These are phyloP conservation scores for Pteronotus mesoamericanus DNA, from an alignment of 2,797 vertebrate genomes.

Conservation along the genomic window DNA sequence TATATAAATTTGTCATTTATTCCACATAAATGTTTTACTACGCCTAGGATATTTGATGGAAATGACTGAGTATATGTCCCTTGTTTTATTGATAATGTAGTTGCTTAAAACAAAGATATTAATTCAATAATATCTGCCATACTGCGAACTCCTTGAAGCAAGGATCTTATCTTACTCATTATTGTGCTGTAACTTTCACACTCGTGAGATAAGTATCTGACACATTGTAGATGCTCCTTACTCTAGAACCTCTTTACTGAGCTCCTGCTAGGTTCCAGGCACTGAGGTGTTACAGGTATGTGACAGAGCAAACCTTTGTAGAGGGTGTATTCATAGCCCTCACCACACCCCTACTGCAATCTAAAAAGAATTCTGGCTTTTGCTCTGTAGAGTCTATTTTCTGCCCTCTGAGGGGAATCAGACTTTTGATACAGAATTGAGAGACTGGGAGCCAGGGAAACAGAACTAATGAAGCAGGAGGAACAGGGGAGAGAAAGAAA, in stretches of 20 bases:
- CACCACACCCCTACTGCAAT: background rate
- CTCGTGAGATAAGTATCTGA: background rate
- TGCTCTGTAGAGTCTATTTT: background rate
- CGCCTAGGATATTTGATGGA: background rate
- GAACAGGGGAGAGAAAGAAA: background rate
- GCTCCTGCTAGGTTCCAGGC: background rate
- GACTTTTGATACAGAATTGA: background rate
- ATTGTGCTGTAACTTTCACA: background rate
- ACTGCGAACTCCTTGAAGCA: background rate
- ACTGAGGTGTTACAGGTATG: background rate
- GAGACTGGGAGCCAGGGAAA: background rate
- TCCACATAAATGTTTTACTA: background rate
- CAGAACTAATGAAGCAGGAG: background rate
- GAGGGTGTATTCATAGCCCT: background rate
- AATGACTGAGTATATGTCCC: background rate
- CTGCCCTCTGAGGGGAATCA: background rate
- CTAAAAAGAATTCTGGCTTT: background rate
- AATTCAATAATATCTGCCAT: background rate
- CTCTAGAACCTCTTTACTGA: background rate
- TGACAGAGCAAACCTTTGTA: background rate
- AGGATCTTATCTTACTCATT: background rate
- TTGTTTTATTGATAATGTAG: background rate
- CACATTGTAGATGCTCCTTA: background rate
- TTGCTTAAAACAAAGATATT: background rate
- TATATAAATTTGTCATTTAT: constrained; percentile 9